Evolutionary conservation across 2,888 invertebrate species (phyloP).

Genomic region (Scrobipalpa atriplicella): DNA sequence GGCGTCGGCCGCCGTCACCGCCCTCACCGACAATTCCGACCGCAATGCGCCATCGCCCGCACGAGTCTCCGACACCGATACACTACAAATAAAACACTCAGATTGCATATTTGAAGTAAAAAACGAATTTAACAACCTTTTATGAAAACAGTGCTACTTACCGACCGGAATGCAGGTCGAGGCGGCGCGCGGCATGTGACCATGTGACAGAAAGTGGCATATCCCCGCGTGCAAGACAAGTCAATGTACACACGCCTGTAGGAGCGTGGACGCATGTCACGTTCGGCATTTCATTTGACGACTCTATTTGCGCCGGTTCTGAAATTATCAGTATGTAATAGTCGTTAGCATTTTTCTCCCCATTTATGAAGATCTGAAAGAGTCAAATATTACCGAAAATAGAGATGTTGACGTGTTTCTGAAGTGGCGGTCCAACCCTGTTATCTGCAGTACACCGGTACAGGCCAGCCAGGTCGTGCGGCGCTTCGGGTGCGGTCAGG

Average conservation of each 20-base stretch:
- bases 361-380: not conserved
- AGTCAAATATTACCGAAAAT: constrained; percentile 85
- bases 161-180: constrained; percentile 45
- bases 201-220: constrained; percentile 90
- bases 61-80: constrained; percentile 85
- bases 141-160: not conserved
- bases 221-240: constrained; percentile 91
- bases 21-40: constrained; percentile 85
- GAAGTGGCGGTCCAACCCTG: constrained; percentile 90
- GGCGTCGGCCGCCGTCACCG: constrained; percentile 86
- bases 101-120: too few relatives aligned
- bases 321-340: constrained; percentile 11
- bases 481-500: constrained; percentile 84
- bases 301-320: not conserved
- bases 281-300: constrained; percentile 53
- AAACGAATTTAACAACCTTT: not conserved
- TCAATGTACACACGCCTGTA: constrained; percentile 84
- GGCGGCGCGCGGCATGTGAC: constrained; percentile 86
- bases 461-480: constrained; percentile 87
- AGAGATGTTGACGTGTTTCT: constrained; percentile 90
- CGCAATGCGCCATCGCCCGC: constrained; percentile 84
- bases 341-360: not conserved
- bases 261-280: constrained; percentile 81
- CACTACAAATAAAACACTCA: too few relatives aligned
- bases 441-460: constrained; percentile 93